Base-by-base conservation (phyloP, 2,888 invertebrate species). In the Eupithecia centaureata region DNA sequence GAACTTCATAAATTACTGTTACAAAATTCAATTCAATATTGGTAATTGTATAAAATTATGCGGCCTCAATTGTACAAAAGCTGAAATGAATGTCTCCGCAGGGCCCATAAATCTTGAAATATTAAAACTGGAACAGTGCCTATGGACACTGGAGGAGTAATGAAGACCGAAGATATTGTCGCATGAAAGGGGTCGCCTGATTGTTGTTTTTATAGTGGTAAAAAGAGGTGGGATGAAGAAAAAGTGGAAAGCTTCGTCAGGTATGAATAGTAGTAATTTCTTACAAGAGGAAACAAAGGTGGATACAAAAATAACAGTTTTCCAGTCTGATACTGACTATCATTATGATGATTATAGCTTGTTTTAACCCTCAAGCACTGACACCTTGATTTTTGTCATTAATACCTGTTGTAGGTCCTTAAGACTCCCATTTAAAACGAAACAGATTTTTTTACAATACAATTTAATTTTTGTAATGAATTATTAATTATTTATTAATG, bases 21-120 rank as follows among this genome's bases (percentile, higher is more conserved):
- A 76, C 76, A 75, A 78, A 78, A 74, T 71, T 76, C 68, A 76
- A 77, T 79, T 77, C 76, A 79, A 79, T 81, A 82, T 74, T 76
- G 73, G 74, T 74, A 82, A 76, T 75, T 76, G 75, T 73, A 74
- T 77, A 73, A 78, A 79, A 79, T 80, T 72, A 77, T 76, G 74
- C 81, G 83, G 80, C 81, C 80, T 73, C 77, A 71, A 82, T 77
- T 87, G 84, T 83, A 88, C 79, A 80, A 79, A 80, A 78, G 82
- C 79, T 77, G 78, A 87, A 89, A 90, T 89, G 86, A 87, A 90
- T 90, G 87, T 87, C 82, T 80, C 90, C 88, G 77, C 71, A 70
- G 89, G 88, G 89, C 84, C 86, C 76, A 89, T 90, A 90, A 89
- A 90, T 90, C 87, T 79, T 86, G 83, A 85, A 88, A 89, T 89